A percentile compares a stretch with the other conserved stretches of the same genome.
Conservation (phyloP, 2,888 invertebrate species). For the Spisula subtruncata region DNA sequence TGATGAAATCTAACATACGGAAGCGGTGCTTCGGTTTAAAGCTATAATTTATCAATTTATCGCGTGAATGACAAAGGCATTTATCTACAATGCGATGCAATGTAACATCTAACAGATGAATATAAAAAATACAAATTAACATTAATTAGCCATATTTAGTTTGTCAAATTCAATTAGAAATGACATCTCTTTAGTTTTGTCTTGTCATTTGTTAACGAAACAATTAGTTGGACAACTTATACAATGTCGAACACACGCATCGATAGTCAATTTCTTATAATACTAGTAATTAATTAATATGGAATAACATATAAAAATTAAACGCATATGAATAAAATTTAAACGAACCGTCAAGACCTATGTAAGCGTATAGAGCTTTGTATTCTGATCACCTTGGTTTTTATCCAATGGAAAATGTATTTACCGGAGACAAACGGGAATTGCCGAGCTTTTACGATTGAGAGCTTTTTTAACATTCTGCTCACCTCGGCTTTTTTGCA, state of each 20-base stretch:
- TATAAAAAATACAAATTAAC: neutral
- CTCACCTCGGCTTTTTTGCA: too few species aligned
- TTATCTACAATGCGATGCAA: constrained; percentile 1
- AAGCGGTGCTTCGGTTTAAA: neutral
- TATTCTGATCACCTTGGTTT: too few species aligned
- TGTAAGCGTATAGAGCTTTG: too few species aligned
- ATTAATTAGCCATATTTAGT: neutral
- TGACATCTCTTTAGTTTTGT: neutral
- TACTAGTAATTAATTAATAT: neutral
- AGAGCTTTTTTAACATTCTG: too few species aligned
- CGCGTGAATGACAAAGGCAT: neutral
- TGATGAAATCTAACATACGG: too few species aligned
- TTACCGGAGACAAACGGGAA: too few species aligned
- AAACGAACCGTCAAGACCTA: too few species aligned
- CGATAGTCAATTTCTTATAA: neutral
- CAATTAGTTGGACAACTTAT: neutral
- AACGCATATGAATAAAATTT: neutral
- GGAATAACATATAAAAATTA: neutral
- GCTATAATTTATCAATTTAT: neutral
- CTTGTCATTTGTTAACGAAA: neutral
- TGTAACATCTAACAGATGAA: neutral
- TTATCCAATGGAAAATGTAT: too few species aligned
- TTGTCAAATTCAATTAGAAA: neutral
- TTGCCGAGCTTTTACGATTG: too few species aligned
- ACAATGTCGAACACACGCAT: neutral